phyloP scores from a whole-genome alignment of 2,797 vertebrate species.

The Enteromius thamalakanensis region DNA sequence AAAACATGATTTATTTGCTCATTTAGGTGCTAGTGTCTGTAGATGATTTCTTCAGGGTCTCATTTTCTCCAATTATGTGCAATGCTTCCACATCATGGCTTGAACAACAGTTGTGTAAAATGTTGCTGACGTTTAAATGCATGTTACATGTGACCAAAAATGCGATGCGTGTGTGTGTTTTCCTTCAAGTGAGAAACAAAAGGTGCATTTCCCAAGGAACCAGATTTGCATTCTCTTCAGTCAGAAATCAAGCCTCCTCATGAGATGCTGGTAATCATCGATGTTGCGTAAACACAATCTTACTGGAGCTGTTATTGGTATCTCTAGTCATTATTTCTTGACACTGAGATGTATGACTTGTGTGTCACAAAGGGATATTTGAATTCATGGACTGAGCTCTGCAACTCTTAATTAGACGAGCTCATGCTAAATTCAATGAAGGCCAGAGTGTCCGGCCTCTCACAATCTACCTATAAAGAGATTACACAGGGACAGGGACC shows the following conservation, averaged over 20 bases:
- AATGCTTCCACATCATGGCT: conserved; percentile 60
- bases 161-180: conserved; percentile 39
- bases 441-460: conserved; percentile 41
- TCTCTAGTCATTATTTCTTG: conserved; percentile 75
- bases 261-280: conserved; percentile 73
- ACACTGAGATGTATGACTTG: conserved; percentile 77
- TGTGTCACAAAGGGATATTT: conserved; percentile 70
- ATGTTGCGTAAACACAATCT: conserved; percentile 68
- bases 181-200: conserved; percentile 50
- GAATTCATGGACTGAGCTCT: conserved; percentile 76
- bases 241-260: conserved; percentile 71
- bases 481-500: conserved; percentile 70
- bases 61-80: conserved; percentile 68
- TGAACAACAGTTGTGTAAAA: conserved; percentile 69
- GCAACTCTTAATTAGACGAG: conserved; percentile 73
- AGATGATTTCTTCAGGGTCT: conserved; percentile 72
- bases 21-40: conserved; percentile 69
- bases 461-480: conserved; percentile 70
- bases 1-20: conserved; percentile 75
- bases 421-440: conserved; percentile 71
- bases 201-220: conserved; percentile 53
- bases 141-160: conserved; percentile 21
- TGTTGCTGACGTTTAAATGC: conserved; percentile 49
- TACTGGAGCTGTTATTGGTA: conserved; percentile 68
- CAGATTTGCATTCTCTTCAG: conserved; percentile 53